Conservation (phyloP, 2,888 invertebrate species). For the Abrostola tripartita region DNA sequence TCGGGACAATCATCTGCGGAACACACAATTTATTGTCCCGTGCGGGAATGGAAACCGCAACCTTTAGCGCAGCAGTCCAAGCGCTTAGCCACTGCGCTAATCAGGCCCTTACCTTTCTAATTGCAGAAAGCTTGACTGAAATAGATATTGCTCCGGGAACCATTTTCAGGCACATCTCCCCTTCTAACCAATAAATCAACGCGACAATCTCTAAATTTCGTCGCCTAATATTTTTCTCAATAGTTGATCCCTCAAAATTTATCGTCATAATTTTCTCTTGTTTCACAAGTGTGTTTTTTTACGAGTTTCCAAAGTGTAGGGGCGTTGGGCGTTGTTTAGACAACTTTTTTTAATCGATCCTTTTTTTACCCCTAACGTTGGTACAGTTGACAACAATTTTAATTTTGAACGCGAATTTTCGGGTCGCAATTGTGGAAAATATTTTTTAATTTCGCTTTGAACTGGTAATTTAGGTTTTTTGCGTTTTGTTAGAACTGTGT, state of each 20-base stretch:
- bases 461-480: conserved; percentile 2
- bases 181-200: conserved; percentile 27
- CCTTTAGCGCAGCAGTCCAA: no score
- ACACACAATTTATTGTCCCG: no score
- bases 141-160: not conserved
- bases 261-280: conserved; percentile 59
- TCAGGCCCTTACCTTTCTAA: no score
- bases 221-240: conserved; percentile 44
- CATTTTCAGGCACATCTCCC: not conserved
- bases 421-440: conserved; percentile 40
- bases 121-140: not conserved
- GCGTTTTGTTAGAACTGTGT: not conserved
- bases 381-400: conserved; percentile 53
- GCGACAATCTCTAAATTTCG: conserved; percentile 1
- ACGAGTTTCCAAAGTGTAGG: conserved; percentile 52
- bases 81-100: no score
- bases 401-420: conserved; percentile 48
- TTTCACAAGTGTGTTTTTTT: conserved; percentile 59
- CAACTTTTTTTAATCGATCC: conserved; percentile 52
- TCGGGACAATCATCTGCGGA: no score
- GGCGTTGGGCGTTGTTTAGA: conserved; percentile 42
- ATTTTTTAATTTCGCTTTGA: conserved; percentile 55
- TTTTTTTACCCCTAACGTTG: conserved; percentile 6
- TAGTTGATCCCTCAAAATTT: conserved; percentile 66
- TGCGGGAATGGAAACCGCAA: no score